Evolutionary conservation across 2,113 vertebrate species (phyloP), one percentile per base, ranked within the genome.

Genomic region (Aramus guarauna): DNA sequence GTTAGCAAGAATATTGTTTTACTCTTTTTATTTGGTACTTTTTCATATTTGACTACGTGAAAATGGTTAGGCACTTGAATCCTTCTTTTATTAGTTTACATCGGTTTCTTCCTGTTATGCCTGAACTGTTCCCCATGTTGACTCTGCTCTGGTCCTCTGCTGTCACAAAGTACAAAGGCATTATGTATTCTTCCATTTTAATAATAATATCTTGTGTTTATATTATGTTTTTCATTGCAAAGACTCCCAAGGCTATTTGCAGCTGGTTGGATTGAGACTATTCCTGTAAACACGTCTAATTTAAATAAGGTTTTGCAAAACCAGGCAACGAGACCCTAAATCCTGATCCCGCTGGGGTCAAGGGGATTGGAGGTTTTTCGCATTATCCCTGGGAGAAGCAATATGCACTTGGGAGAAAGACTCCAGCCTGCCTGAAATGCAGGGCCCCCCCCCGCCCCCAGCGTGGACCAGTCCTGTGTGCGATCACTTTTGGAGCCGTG

Each of bases 191-290:
- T 95, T 92, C 85, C 43, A 75, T 92, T 97, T 97, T 96, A 97
- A 97, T 97, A 95, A 94, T 89, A 81, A 89, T 50, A 41, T 37
- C 94, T 81, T 89, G 58, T 92, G 76, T 95, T 97, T 96, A 85
- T 90, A 76, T 87, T 94, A 91, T 55, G 45, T 55, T 89, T 97
- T 88, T 79, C 86, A 89, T 90, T 95, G 95, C 92, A 92, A 91
- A 94, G 94, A 2, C 62, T 96, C 96, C 95, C 95, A 97, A 92
- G 95, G 94, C 95, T 95, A 96, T 96, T 94, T 82, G 89, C 94
- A 95, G 94, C 85, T 96, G 93, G 41, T 37, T 96, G 90, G 90
- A 75, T 52, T 0, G 1, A 91, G 94, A 91, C 71, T 59, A 67
- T 75, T 96, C 89, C 83, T 22, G 60, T 90, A 94, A 97, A 96